Evolutionary conservation across 1,140 invertebrate species (phyloP), one percentile per base, ranked within the genome.

Genomic region (Lutraria rhynchaena): DNA sequence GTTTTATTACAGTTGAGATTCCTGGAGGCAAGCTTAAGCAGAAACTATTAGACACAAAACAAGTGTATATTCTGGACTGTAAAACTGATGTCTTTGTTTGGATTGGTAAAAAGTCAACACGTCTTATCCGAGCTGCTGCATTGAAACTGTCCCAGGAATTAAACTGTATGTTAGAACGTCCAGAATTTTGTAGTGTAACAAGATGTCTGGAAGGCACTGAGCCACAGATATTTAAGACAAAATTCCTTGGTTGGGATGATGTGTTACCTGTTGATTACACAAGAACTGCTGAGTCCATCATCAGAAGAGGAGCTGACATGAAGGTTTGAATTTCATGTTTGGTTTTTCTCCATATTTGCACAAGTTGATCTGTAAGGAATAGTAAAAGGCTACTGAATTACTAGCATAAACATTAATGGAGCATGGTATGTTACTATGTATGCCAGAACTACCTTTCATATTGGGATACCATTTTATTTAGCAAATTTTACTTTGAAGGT

Each of bases 221-320:
- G 81, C 91, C 93, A 24, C 94, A 98, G 94, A 96, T 99, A 77
- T 99, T 99, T 92, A 99, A 99, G 93, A 96, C 96, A 2, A 99
- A 99, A 92, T 99, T 99, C 92, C 93, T 95, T 60, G 98, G 97
- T 13, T 99, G 99, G 99, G 99, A 99, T 92, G 98, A 99, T 93
- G 98, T 99, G 0, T 98, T 99, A 84, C 98, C 98, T 1, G 98
- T 99, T 5, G 99, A 99, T 93, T 99, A 99, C 91, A 99, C 99
- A 15, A 94, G 99, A 84, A 99, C 99, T 1, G 98, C 98, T 0
- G 98, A 99, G 91, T 99, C 98, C 1, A 98, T 99, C 0, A 96
- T 96, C 35, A 95, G 97, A 89, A 98, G 98, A 71, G 99, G 99
- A 17, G 98, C 97, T 9, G 98, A 99, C 93, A 94, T 99, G 33